phyloP scores from a whole-genome alignment of 23 tunicate genomes.

The Clavelina lepadiformis region DNA sequence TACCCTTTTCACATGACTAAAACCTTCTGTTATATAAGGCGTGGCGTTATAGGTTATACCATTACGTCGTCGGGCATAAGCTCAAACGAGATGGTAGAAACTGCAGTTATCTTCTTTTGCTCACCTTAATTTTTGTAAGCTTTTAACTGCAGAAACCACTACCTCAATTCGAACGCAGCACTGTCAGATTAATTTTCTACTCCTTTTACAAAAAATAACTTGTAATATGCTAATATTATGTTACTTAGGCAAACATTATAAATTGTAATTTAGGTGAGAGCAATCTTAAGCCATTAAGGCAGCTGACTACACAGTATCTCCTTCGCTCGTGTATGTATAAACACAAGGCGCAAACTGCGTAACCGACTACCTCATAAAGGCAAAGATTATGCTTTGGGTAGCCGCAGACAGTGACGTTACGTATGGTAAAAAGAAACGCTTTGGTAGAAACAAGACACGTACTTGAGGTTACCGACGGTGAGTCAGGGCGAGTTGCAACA shows the following conservation, averaged over 20 bases:
- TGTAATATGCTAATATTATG: too few species aligned
- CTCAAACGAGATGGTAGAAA: conserved; percentile 57
- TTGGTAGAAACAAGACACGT: too few species aligned
- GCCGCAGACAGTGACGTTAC: neutral
- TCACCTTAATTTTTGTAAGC: neutral
- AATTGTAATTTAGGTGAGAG: too few species aligned
- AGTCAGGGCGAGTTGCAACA: conserved; percentile 84
- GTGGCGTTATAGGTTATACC: too few species aligned
- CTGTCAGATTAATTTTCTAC: too few species aligned
- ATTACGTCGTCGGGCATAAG: conserved; percentile 9
- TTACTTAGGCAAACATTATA: too few species aligned
- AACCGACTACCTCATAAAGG: conserved; percentile 95
- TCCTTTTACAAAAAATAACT: too few species aligned
- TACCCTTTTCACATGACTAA: too few species aligned
- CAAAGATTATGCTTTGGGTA: neutral
- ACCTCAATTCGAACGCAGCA: conserved; percentile 50
- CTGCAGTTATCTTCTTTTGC: conserved; percentile 60
- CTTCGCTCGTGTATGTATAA: conserved; percentile 13
- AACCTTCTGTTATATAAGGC: too few species aligned
- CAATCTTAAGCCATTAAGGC: conserved; percentile 38
- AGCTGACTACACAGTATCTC: conserved; percentile 63
- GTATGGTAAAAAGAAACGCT: neutral
- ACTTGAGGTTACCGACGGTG: conserved; percentile 58
- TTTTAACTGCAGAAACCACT: conserved; percentile 80
- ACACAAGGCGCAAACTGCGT: conserved; percentile 57